Evolutionary conservation across 2,797 vertebrate species (phyloP), one percentile per base, ranked within the genome.

Genomic region (Chloroceryle inda): DNA sequence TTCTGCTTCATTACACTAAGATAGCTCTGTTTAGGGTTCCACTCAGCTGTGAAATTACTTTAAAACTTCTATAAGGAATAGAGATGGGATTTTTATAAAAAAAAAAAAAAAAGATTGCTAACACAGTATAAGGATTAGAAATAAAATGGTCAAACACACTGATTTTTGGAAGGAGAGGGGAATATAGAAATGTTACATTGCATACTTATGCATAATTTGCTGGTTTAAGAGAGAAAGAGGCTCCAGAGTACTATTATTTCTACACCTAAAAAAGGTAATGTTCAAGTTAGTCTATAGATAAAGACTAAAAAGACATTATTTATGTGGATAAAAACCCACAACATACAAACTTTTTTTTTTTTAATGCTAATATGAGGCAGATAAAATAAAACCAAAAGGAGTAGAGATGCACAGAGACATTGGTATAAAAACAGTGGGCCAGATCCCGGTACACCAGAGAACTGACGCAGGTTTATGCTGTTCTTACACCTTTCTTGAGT

Each of bases 1-100:
- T 98, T 98, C 97, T 97, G 98, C 98, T 98, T 98, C 98, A 98
- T 98, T 98, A 98, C 98, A 96, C 97, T 95, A 98, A 98, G 98
- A 98, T 98, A 97, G 97, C 97, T 97, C 97, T 98, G 98, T 98
- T 98, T 98, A 98, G 97, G 97, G 83, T 97, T 98, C 88, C 97
- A 98, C 96, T 98, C 98, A 97, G 90, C 98, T 98, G 98, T 98
- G 98, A 98, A 98, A 98, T 98, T 96, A 98, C 97, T 98, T 98
- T 97, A 98, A 98, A 98, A 98, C 83, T 98, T 98, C 96, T 97
- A 80, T 98, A 98, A 98, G 96, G 97, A 98, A 97, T 89, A 97
- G 96, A 97, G 95, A 98, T 97, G 76, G 91, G 81, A 64, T 78
- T 94, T 97, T 97, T 97, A 94, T 42, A 40, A 71, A 71, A 71